Conservation (phyloP, 2,113 vertebrate genomes). For the Anser brachyrhynchus region DNA sequence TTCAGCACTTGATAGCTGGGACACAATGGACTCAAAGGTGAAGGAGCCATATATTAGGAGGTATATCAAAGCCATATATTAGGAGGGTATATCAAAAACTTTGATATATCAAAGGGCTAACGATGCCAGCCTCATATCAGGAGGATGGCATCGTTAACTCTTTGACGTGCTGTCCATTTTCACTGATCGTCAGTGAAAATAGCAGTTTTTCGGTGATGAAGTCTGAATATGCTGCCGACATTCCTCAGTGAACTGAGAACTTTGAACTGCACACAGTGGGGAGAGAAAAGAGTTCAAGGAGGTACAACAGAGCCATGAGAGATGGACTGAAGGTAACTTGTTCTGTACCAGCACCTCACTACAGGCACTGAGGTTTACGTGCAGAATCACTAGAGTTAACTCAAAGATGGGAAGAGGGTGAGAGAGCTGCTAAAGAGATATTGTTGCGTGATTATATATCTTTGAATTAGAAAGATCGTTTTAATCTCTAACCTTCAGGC, state of each 20-base stretch:
- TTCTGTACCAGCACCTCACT: neutral
- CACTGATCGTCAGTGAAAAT: neutral
- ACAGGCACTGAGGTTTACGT: neutral
- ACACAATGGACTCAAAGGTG: neutral
- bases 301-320: neutral
- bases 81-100: too few species aligned
- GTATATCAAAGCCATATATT: too few species aligned
- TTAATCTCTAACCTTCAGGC: conserved; percentile 21
- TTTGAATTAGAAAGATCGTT: conserved; percentile 24
- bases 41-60: neutral
- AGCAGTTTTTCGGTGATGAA: neutral
- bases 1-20: neutral
- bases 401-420: neutral
- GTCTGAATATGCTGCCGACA: neutral
- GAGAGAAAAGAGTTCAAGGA: neutral
- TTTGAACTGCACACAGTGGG: accelerated
- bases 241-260: neutral
- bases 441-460: neutral
- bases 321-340: neutral
- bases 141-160: neutral
- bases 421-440: neutral
- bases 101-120: too few species aligned
- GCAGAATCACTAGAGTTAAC: neutral
- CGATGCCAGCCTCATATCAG: neutral
- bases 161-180: neutral